Evolutionary conservation across 2,888 invertebrate genomes (phyloP), one percentile per base, ranked within the genome.

Genomic region (Tenodera sinensis): DNA sequence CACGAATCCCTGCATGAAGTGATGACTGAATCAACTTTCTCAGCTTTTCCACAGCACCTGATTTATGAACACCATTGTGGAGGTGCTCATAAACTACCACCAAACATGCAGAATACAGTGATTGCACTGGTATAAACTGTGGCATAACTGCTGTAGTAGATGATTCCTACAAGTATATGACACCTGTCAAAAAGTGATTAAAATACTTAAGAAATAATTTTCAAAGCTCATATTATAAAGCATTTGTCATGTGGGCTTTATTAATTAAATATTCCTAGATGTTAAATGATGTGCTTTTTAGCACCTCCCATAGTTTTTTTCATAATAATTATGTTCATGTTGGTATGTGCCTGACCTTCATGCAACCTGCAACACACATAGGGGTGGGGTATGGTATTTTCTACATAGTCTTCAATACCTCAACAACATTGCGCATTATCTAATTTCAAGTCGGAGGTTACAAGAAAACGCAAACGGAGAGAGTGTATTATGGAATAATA

Each of bases 1-100:
- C 91, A 82, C 91, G 91, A 82, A 92, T 91, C 20, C 91, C 91
- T 28, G 91, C 91, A 90, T 91, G 91, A 25, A 90, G 83, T n/a
- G 89, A 88, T 12, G 89, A 89, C 84, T 87, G 89, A 15, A 89
- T 82, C 20, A 90, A 25, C 81, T 89, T 90, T 47, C 90, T 85
- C 27, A 90, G 86, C 25, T 83, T 83, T 27, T 89, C 89, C 28
- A 90, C 89, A n/a, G 88, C 84, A n/a, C 89, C 83, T 12, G 90
- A 88, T 30, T 85, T 90, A 34, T 86, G 71, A 28, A 90, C 86
- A 54, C 30, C 30, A 28, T 34, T 54, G 8, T 47, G 47, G 28
- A 90, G 34, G 47, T 82, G 47, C 30, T 90, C 87, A 88, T 88
- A 90, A 28, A 90, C 90, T 82, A 83, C 83, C 25, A 54, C 83